Conservation (phyloP, 2,888 invertebrate genomes). For the Exocentrus adspersus region DNA sequence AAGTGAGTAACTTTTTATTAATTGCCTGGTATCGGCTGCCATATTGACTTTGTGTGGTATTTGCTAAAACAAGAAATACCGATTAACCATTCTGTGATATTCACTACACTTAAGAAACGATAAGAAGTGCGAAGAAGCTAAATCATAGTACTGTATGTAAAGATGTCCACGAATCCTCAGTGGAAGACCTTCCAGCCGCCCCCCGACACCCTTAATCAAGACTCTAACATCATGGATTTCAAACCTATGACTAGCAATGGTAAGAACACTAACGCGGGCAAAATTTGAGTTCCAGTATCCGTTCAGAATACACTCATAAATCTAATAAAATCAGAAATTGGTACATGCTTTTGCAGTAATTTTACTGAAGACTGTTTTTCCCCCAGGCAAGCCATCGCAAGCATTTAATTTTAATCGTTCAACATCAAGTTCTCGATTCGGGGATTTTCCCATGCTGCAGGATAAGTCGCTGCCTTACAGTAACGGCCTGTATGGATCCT, state of each 20-base stretch:
- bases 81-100: conserved; percentile 73
- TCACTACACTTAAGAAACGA: conserved; percentile 64
- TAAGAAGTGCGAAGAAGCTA: conserved; percentile 54
- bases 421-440: conserved; percentile 61
- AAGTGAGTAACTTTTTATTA: conserved; percentile 49
- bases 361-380: too few species aligned
- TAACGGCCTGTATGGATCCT: conserved; percentile 59
- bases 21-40: conserved; percentile 57
- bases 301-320: too few species aligned
- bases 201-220: conserved; percentile 81
- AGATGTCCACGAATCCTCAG: conserved; percentile 87
- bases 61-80: conserved; percentile 49
- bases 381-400: conserved; percentile 59
- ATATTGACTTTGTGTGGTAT: conserved; percentile 58
- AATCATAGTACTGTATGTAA: conserved; percentile 58
- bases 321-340: too few species aligned
- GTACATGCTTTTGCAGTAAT: too few species aligned
- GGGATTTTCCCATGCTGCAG: conserved; percentile 61
- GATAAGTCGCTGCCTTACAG: conserved; percentile 57
- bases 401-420: conserved; percentile 62
- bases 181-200: conserved; percentile 93
- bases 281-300: too few species aligned
- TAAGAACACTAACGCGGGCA: too few species aligned
- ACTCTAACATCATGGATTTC: conserved; percentile 83
- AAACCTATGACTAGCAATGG: conserved; percentile 74